Conservation (phyloP, 1,140 invertebrate genomes). For the Cotesia vestalis region DNA sequence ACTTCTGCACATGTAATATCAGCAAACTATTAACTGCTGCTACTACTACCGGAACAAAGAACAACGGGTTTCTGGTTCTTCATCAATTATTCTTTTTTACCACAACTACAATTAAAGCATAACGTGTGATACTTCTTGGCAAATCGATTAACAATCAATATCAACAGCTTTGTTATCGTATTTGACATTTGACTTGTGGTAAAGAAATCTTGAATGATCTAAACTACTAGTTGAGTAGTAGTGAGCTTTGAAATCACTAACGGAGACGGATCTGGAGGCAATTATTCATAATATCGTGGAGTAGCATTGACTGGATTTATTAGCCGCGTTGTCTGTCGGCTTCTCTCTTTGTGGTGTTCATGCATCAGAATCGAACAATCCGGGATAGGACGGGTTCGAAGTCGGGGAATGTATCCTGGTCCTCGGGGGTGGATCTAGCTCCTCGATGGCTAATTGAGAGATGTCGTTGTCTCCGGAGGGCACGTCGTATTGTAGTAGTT, state of each 20-base stretch:
- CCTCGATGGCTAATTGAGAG: conserved; percentile 56
- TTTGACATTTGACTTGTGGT: no score
- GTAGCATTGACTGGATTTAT: not conserved
- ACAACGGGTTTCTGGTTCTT: no score
- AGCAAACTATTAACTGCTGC: no score
- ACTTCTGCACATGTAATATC: no score
- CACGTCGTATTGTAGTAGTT: conserved; percentile 57
- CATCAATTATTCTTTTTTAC: no score
- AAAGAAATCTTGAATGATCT: no score
- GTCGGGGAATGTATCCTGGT: not conserved
- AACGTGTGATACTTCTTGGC: no score
- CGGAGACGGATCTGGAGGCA: not conserved
- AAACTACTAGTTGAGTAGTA: no score
- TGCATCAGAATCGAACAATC: not conserved
- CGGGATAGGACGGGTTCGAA: not conserved
- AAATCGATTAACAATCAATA: no score
- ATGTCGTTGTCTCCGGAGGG: conserved; percentile 62
- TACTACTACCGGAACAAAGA: no score
- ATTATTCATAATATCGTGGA: not conserved
- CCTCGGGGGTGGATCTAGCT: conserved; percentile 22
- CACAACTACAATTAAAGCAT: no score
- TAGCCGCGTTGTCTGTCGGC: not conserved
- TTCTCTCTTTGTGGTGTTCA: not conserved
- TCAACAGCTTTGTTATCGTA: no score
- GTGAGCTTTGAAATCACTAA: conserved; percentile 8